phyloP scores from a whole-genome alignment of 2,888 invertebrate genomes.

The Aporophyla nigra region DNA sequence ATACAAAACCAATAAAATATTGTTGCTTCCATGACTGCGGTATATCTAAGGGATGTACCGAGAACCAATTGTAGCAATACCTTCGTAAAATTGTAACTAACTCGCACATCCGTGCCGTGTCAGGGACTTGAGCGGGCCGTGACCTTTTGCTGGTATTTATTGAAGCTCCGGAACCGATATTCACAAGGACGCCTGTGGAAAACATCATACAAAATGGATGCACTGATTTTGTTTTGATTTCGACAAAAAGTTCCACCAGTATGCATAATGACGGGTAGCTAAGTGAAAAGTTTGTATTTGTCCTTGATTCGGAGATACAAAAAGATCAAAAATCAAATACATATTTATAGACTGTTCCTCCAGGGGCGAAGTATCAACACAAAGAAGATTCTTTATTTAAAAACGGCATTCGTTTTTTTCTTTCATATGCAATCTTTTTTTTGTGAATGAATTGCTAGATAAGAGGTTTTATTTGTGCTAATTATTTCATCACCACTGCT shows the following conservation, averaged over 20 bases:
- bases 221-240: neutral
- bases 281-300: neutral
- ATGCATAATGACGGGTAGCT: neutral
- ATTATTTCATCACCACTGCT: too few species aligned
- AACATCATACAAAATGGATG: neutral
- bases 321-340: neutral
- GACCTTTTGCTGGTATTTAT: conserved; percentile 26
- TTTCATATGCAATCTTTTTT: neutral
- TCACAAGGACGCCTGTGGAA: conserved; percentile 2
- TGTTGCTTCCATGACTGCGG: neutral
- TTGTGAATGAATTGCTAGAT: too few species aligned
- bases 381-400: neutral
- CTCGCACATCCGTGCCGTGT: neutral
- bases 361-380: neutral
- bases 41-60: neutral
- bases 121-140: neutral
- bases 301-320: neutral
- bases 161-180: neutral
- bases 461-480: too few species aligned
- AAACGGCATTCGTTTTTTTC: neutral
- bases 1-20: neutral
- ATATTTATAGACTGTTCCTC: neutral
- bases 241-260: neutral
- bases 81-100: neutral
- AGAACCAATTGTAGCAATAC: neutral